Conservation (phyloP, 2,797 vertebrate species). For the Hypotaenidia philippensis region DNA sequence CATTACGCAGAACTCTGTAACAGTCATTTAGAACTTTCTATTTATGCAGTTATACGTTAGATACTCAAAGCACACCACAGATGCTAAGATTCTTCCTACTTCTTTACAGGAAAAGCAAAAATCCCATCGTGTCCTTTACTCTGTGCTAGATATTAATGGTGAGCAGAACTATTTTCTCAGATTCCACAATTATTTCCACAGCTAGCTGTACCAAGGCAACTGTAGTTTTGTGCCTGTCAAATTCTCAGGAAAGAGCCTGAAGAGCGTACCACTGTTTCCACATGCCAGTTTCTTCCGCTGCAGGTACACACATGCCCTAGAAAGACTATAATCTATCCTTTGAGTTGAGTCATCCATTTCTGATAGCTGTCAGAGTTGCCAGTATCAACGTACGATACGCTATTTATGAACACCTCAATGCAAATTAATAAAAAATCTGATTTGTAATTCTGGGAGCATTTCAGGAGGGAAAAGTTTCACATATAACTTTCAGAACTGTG, state of each 20-base stretch:
- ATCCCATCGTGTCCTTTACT: not conserved
- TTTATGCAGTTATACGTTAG: not conserved
- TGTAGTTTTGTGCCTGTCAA: not conserved
- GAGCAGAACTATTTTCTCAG: not conserved
- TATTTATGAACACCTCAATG: not conserved
- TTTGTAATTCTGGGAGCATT: not conserved
- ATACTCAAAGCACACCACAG: not conserved
- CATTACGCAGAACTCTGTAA: not conserved
- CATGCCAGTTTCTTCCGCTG: not conserved
- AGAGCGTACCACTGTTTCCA: not conserved
- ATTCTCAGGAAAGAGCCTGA: not conserved
- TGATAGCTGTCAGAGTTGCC: not conserved
- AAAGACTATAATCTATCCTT: slow-evolving; percentile 1
- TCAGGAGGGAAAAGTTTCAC: not conserved
- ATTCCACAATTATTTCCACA: not conserved
- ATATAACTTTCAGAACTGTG: not conserved
- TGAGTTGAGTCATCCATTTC: slow-evolving; percentile 25
- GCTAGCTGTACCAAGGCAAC: not conserved
- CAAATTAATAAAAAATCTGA: not conserved
- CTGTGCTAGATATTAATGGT: accelerated
- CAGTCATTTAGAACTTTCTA: not conserved
- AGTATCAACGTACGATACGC: not conserved
- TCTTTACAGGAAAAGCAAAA: not conserved
- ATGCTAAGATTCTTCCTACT: not conserved
- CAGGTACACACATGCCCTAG: not conserved